Evolutionary conservation across 2,888 invertebrate genomes (phyloP).

Genomic region (Dugesia japonica): DNA sequence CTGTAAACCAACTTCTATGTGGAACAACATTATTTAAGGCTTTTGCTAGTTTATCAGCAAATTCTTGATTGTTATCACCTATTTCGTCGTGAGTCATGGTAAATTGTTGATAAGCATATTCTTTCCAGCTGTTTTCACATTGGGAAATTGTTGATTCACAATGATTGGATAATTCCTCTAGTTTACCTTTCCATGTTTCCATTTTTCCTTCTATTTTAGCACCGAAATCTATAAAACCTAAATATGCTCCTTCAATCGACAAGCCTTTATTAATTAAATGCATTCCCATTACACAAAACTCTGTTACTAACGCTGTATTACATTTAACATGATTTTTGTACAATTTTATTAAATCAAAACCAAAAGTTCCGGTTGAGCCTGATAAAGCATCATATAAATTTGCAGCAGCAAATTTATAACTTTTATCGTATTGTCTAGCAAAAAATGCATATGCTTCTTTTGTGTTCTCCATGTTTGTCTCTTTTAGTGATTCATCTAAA

Average conservation of each 20-base stretch:
- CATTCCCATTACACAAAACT: not conserved
- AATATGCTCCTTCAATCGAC: not conserved
- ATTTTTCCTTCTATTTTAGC: not conserved
- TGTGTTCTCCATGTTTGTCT: not conserved
- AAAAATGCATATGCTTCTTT: slow-evolving; percentile 4
- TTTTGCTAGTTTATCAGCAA: not conserved
- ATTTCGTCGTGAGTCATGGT: not conserved
- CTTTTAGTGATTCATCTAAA: not conserved
- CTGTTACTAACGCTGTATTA: not conserved
- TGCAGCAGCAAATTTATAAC: not conserved
- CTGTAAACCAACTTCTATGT: slow-evolving; percentile 1
- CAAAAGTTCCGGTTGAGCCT: not conserved
- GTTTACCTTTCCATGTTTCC: not conserved
- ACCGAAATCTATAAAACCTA: not conserved
- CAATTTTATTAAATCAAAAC: not conserved
- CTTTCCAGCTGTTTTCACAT: not conserved
- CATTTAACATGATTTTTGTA: not conserved
- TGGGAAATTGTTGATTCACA: not conserved
- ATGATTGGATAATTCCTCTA: not conserved
- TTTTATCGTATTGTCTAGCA: not conserved
- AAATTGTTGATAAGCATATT: not conserved
- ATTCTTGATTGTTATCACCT: not conserved
- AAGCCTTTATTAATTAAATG: not conserved
- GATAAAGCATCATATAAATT: not conserved
- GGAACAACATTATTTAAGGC: not conserved